Evolutionary conservation across 2,797 vertebrate species (phyloP).

Genomic region (Acridotheres tristis): DNA sequence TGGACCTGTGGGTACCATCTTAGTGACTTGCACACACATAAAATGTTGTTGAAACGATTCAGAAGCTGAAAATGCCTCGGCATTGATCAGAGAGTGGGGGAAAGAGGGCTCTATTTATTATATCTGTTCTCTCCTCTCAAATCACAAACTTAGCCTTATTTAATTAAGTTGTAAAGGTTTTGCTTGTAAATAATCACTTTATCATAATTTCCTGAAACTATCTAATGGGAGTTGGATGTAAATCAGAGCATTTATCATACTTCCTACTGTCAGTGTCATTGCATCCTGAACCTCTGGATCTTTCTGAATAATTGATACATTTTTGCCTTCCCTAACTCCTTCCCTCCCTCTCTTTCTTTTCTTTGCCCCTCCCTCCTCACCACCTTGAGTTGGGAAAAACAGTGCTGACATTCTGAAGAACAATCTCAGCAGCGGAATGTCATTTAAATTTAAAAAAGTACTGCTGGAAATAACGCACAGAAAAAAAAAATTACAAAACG

Average conservation of each 20-base stretch:
- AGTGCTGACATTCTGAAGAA: background rate
- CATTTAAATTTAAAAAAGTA: conserved; percentile 68
- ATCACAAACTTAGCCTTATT: conserved; percentile 31
- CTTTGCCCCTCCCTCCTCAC: background rate
- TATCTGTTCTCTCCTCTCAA: background rate
- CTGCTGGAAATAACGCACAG: conserved; percentile 25
- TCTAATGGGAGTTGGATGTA: conserved; percentile 59
- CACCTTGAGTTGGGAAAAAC: background rate
- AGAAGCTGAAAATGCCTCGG: background rate
- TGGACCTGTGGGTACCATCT: background rate
- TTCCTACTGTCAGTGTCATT: conserved; percentile 10
- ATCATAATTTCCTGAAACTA: conserved; percentile 68
- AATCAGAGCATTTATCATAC: conserved; percentile 64
- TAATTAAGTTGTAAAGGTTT: conserved; percentile 58
- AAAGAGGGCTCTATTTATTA: background rate
- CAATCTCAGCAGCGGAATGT: conserved; percentile 28
- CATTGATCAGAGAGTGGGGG: background rate
- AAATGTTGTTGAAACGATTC: background rate
- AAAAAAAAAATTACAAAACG: background rate
- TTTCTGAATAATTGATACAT: conserved; percentile 51
- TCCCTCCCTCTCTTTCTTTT: background rate
- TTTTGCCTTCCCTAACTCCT: background rate
- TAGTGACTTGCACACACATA: rapidly evolving
- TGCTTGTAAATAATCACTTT: conserved; percentile 62
- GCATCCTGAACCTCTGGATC: conserved; percentile 36